Evolutionary conservation across 2,888 invertebrate species (phyloP).

Genomic region (Archaeoteleia sp.): DNA sequence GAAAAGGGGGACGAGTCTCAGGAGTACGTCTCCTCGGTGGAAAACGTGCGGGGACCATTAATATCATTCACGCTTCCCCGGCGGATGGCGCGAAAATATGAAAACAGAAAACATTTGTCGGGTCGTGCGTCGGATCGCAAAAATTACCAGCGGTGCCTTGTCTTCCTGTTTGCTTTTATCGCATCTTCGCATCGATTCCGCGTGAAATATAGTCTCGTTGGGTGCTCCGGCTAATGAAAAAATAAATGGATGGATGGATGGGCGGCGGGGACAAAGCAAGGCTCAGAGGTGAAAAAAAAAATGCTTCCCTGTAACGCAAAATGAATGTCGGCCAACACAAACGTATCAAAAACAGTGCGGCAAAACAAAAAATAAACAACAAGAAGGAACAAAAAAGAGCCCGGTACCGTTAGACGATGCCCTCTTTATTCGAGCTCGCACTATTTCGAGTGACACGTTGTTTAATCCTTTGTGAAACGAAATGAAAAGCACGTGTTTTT

Average conservation of each 20-base stretch:
- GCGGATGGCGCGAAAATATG: slow-evolving; percentile 28
- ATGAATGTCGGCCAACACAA: slow-evolving; percentile 6
- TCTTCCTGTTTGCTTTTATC: slow-evolving; percentile 38
- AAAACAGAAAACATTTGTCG: slow-evolving; percentile 45
- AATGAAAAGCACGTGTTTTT: slow-evolving; percentile 6
- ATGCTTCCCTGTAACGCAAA: slow-evolving; percentile 5
- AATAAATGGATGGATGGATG: slow-evolving; percentile 15
- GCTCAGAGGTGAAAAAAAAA: slow-evolving; percentile 15
- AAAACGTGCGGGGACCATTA: slow-evolving; percentile 18
- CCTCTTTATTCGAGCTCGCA: slow-evolving; percentile 7
- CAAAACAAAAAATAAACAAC: slow-evolving; percentile 2
- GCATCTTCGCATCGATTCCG: slow-evolving; percentile 35
- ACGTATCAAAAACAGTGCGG: slow-evolving; percentile 9
- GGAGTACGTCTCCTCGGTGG: slow-evolving; percentile 30
- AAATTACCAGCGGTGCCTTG: slow-evolving; percentile 37
- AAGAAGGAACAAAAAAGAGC: not conserved
- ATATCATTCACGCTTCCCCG: slow-evolving; percentile 29
- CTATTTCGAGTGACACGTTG: not conserved
- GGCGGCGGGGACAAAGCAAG: slow-evolving; percentile 5
- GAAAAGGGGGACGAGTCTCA: slow-evolving; percentile 29
- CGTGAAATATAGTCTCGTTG: slow-evolving; percentile 31
- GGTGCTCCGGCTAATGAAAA: slow-evolving; percentile 43
- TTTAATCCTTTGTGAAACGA: slow-evolving; percentile 14
- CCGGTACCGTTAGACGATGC: not conserved
- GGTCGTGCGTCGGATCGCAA: slow-evolving; percentile 4